phyloP scores from a whole-genome alignment of 2,113 vertebrate genomes.

The Sebastes fasciatus region DNA sequence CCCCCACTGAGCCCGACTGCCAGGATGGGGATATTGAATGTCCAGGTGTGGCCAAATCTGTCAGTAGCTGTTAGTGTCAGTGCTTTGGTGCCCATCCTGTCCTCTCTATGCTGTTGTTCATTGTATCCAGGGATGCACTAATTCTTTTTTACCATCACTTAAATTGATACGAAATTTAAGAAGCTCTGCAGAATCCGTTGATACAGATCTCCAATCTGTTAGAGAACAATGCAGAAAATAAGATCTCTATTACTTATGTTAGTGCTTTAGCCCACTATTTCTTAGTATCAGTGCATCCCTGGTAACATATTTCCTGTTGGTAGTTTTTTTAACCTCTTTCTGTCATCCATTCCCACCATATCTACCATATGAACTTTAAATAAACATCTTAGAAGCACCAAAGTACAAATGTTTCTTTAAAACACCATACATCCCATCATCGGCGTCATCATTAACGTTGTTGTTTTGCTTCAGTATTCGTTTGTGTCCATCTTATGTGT shows the following conservation, averaged over 20 bases:
- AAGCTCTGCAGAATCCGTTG: neutral
- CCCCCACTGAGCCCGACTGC: conserved; percentile 74
- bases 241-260: neutral
- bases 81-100: conserved; percentile 44
- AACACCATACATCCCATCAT: neutral
- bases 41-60: conserved; percentile 80
- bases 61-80: conserved; percentile 46
- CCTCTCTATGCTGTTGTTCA: conserved; percentile 31
- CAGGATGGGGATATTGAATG: conserved; percentile 80
- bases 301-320: neutral
- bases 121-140: conserved; percentile 44
- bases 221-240: neutral
- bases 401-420: neutral
- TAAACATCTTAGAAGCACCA: neutral
- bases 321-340: neutral
- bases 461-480: neutral
- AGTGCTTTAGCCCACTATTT: neutral
- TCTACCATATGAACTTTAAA: neutral
- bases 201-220: neutral
- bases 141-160: neutral
- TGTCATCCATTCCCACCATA: neutral
- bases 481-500: conserved; percentile 3
- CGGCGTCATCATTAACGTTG: neutral
- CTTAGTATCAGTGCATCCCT: conserved; percentile 30
- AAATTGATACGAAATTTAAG: neutral